Percentiles rank a stretch among this genome's conserved stretches.
Conservation (phyloP, 2,113 vertebrate species). For the Chloropsis hardwickii region DNA sequence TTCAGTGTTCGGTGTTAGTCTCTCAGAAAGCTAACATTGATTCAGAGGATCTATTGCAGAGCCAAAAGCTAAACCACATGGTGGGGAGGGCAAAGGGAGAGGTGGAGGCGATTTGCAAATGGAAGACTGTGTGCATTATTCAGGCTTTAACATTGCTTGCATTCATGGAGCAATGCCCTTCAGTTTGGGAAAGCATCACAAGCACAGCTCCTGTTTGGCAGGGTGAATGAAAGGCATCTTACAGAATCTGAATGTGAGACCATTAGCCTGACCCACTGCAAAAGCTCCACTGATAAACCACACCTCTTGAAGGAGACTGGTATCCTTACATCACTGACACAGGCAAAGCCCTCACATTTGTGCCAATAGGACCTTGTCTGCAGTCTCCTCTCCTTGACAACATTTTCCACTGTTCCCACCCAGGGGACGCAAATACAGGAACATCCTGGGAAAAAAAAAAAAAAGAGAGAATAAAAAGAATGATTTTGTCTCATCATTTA, state of each 20-base stretch:
- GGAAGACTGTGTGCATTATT: slow-evolving; percentile 64
- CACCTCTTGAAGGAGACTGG: slow-evolving; percentile 25
- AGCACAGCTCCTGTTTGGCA: slow-evolving; percentile 48
- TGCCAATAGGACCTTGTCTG: slow-evolving; percentile 16
- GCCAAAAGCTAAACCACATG: slow-evolving; percentile 60
- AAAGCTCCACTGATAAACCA: slow-evolving; percentile 41
- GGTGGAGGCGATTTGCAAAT: slow-evolving; percentile 4
- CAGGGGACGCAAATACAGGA: neutral
- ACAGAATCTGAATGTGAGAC: slow-evolving; percentile 31
- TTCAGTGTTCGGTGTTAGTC: neutral
- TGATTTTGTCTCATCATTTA: neutral
- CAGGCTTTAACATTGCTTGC: slow-evolving; percentile 64
- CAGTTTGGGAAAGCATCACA: slow-evolving; percentile 44
- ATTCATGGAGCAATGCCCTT: slow-evolving; percentile 63
- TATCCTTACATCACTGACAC: slow-evolving; percentile 29
- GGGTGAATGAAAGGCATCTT: slow-evolving; percentile 53
- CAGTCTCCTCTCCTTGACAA: neutral
- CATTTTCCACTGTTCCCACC: neutral
- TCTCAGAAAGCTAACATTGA: slow-evolving; percentile 55
- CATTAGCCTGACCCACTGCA: neutral
- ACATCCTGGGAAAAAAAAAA: neutral
- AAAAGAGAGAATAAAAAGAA: neutral
- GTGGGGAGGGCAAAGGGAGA: slow-evolving; percentile 15
- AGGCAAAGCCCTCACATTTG: neutral
- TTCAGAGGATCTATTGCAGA: slow-evolving; percentile 22